phyloP scores from a whole-genome alignment of 2,113 vertebrate genomes.

The Tringa solitaria region DNA sequence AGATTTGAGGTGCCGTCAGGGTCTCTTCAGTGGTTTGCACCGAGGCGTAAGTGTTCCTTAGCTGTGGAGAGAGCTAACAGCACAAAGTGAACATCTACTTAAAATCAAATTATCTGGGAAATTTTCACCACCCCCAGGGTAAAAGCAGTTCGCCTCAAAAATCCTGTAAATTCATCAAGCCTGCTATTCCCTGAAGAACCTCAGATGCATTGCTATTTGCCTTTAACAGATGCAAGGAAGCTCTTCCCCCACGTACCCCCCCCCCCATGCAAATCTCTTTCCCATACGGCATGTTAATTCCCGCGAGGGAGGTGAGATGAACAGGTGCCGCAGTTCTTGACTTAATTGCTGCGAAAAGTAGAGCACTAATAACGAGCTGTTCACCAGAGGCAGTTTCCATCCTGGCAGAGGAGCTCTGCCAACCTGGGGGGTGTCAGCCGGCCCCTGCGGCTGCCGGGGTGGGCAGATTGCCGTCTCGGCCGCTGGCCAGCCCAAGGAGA shows the following conservation, averaged over 20 bases:
- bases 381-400: not conserved
- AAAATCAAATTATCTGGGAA: conserved; percentile 45
- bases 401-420: conserved; percentile 15
- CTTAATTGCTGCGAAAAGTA: conserved; percentile 37
- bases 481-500: not conserved
- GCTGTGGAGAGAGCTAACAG: not conserved
- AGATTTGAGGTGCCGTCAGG: not conserved
- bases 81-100: conserved; percentile 36
- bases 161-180: conserved; percentile 12
- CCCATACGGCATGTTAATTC: conserved; percentile 26
- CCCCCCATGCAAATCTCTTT: not conserved
- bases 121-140: conserved; percentile 9
- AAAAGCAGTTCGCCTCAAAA: conserved; percentile 32
- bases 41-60: not conserved
- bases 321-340: conserved; percentile 33
- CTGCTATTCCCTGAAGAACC: not conserved
- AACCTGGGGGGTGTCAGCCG: not conserved
- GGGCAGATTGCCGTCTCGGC: not conserved
- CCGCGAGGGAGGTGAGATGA: not conserved
- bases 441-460: not conserved
- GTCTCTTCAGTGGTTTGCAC: conserved; percentile 26
- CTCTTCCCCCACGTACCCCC: not conserved
- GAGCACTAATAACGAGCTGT: conserved; percentile 46
- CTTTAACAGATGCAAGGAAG: not conserved
- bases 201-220: not conserved